Evolutionary conservation across 2,797 vertebrate genomes (phyloP).

Genomic region (Leptatherina wallacei): DNA sequence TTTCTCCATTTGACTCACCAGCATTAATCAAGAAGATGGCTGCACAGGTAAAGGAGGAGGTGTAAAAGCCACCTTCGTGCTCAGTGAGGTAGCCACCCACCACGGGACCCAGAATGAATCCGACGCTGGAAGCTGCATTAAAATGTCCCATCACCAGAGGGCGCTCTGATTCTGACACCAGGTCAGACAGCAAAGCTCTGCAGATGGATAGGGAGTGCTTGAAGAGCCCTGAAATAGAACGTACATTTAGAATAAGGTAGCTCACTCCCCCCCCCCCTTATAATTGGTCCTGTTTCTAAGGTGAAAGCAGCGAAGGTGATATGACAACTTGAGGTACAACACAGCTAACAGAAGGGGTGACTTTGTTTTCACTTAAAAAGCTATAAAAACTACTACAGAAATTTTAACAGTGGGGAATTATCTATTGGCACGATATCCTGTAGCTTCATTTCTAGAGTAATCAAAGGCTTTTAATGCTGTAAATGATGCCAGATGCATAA

Average conservation of each 20-base stretch:
- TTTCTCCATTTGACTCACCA: constrained; percentile 73
- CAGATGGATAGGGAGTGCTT: constrained; percentile 97
- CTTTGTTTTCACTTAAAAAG: background rate
- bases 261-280: background rate
- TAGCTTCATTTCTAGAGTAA: background rate
- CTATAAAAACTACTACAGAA: too few species aligned
- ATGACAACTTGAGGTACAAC: background rate
- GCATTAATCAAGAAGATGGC: constrained; percentile 92
- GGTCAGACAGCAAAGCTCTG: constrained; percentile 93
- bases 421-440: background rate
- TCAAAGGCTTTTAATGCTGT: background rate
- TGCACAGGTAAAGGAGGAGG: constrained; percentile 88
- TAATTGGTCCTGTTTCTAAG: background rate
- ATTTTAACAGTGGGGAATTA: background rate
- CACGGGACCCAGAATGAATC: constrained; percentile 95
- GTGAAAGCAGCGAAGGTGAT: background rate
- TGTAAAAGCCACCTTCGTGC: constrained; percentile 91
- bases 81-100: constrained; percentile 94
- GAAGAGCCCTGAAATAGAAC: constrained; percentile 88
- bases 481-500: background rate
- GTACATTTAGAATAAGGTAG: background rate
- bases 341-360: background rate
- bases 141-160: constrained; percentile 93
- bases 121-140: constrained; percentile 91
- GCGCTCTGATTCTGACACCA: constrained; percentile 90